Conservation (phyloP, 2,797 vertebrate genomes). For the Pampus argenteus region DNA sequence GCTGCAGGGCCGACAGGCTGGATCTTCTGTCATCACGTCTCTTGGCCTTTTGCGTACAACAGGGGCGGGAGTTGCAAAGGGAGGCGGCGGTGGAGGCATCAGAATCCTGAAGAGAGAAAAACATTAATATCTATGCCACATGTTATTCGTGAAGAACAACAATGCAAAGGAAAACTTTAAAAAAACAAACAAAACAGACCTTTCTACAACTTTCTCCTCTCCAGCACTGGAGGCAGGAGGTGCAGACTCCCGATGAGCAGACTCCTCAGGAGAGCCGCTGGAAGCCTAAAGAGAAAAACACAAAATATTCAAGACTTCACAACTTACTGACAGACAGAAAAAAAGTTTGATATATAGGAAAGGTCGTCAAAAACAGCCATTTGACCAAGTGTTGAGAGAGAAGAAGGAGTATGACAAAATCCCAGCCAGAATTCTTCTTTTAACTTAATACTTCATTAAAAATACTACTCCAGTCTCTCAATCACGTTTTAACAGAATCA, state of each 20-base stretch:
- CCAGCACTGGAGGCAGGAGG: conserved; percentile 46
- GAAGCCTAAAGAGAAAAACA: conserved; percentile 52
- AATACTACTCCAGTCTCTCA: background rate
- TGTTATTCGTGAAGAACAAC: background rate
- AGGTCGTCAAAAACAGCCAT: background rate
- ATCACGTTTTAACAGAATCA: background rate
- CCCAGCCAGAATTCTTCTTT: no score
- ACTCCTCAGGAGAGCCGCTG: conserved; percentile 54
- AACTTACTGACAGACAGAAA: background rate
- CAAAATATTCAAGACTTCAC: conserved; percentile 5
- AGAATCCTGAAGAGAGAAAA: conserved; percentile 68
- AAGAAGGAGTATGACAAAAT: no score
- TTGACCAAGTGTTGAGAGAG: background rate
- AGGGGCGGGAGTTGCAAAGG: conserved; percentile 53
- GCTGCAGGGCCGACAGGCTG: conserved; percentile 25
- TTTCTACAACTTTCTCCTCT: conserved; percentile 72
- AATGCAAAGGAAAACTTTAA: no score
- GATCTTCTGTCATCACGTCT: conserved; percentile 48
- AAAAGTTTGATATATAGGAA: background rate
- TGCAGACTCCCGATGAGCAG: conserved; percentile 49
- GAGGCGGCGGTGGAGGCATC: conserved; percentile 83
- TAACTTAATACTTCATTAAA: no score
- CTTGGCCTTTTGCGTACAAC: conserved; percentile 76
- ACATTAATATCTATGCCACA: conserved; percentile 1
- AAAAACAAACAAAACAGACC: conserved; percentile 63